Evolutionary conservation across 2,113 vertebrate genomes (phyloP).

Genomic region (Tapirus terrestris): DNA sequence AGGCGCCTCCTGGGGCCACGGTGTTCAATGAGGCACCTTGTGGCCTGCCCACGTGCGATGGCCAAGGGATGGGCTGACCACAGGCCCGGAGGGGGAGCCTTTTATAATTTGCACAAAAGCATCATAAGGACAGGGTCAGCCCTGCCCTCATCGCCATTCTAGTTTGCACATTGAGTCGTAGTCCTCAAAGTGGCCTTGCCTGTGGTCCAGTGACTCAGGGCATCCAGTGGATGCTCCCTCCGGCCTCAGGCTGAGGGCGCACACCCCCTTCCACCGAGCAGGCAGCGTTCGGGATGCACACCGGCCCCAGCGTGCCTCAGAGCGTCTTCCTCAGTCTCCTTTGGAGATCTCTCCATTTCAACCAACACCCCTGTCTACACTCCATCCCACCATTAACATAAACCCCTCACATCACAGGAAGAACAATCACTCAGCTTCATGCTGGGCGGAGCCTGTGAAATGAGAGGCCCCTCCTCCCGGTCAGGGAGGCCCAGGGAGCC

Average conservation of each 20-base stretch:
- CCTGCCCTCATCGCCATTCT: background rate
- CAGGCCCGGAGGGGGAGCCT: background rate
- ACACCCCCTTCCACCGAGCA: rapidly evolving
- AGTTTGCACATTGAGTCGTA: background rate
- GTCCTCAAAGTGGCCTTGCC: background rate
- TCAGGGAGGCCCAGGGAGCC: background rate
- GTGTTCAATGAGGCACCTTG: background rate
- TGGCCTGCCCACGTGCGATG: too few relatives aligned
- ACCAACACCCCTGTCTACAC: rapidly evolving
- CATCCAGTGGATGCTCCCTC: background rate
- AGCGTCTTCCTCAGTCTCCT: background rate
- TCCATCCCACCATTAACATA: rapidly evolving
- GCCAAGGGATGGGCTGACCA: rapidly evolving
- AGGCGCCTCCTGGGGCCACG: background rate
- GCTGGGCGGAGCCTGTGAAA: too few relatives aligned
- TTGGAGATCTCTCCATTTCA: background rate
- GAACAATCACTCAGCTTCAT: too few relatives aligned
- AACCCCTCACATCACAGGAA: background rate
- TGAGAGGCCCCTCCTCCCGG: background rate
- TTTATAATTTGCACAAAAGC: background rate
- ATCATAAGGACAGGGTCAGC: background rate
- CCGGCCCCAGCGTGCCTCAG: rapidly evolving
- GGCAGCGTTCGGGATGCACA: background rate
- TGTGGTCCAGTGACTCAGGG: background rate
- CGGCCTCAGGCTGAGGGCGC: rapidly evolving